Evolutionary conservation across 2,113 vertebrate genomes (phyloP).

Genomic region (Nettapus auritus): DNA sequence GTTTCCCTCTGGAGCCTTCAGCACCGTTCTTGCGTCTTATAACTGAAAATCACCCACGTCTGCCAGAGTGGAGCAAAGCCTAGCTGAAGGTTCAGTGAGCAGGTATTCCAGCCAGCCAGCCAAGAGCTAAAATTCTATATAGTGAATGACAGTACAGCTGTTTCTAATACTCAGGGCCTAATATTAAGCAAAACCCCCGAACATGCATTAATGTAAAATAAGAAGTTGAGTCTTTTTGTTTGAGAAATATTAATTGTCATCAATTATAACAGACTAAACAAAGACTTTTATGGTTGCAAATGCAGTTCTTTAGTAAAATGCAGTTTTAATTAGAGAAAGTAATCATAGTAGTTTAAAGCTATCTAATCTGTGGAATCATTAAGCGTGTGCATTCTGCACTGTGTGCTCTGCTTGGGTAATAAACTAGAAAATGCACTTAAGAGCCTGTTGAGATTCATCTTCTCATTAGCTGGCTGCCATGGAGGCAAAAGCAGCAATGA

Average conservation of each 20-base stretch:
- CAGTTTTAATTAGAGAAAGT: constrained; percentile 50
- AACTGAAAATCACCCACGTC: neutral
- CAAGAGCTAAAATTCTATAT: neutral
- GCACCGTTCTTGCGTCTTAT: neutral
- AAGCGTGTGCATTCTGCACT: neutral
- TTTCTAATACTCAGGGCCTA: neutral
- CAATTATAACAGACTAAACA: neutral
- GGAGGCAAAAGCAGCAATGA: constrained; percentile 44
- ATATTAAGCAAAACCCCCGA: neutral
- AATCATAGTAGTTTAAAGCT: constrained; percentile 32
- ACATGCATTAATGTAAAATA: neutral
- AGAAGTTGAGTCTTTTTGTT: neutral
- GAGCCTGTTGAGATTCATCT: neutral
- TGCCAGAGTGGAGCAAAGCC: neutral
- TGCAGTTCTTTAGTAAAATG: constrained; percentile 14
- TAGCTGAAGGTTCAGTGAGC: neutral
- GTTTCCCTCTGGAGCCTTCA: neutral
- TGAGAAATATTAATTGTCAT: neutral
- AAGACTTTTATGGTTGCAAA: neutral
- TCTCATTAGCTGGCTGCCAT: neutral
- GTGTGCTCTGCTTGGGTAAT: constrained; percentile 6
- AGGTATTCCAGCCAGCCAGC: neutral
- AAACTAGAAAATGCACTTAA: constrained; percentile 20
- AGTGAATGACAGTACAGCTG: neutral
- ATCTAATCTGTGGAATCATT: neutral